Base-by-base conservation (phyloP, 2,797 vertebrate species). In the Otolemur crassicaudatus region DNA sequence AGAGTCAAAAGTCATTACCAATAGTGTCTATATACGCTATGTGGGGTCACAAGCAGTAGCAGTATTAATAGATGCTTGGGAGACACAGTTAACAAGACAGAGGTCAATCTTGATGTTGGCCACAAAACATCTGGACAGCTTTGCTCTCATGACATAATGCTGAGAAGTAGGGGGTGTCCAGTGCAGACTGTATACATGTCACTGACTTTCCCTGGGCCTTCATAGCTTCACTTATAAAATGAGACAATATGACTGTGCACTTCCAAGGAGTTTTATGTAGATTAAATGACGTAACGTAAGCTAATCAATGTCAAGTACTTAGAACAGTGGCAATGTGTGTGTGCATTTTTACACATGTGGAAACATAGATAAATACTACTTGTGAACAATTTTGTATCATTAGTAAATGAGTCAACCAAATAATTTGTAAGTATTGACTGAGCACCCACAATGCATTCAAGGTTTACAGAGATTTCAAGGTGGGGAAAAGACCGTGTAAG, bases 401-500 rank as follows among this genome's bases (percentile, higher is more conserved):
- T 65, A 40, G 22, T 85, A 75, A 82, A 29, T 69, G 20, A 95
- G 34, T 0, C 56, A 87, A 19, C 65, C 61, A 89, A 93, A 75
- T 60, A 91, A 86, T 94, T 60, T 17, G 72, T 31, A 46, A 63
- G 16, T 85, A 91, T 84, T 95, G 75, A 86, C 69, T 89, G 79
- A 80, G 19, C 25, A 67, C 14, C 12, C 23, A 76, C 46, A 49
- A 53, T 25, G 17, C 53, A 29, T 23, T 95, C 17, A 43, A 77
- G 34, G 16, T 87, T 91, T 75, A 86, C 7, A 82, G 87, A 91
- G 20, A 81, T 65, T 92, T 70, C 43, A 63, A 69, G 11, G 3
- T 77, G 3, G 29, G 8, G 25, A 43, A 85, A 95, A 37, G 11
- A 90, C 19, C 11, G 69, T 13, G 31, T 40, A 89, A 49, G 56